Evolutionary conservation across 2,888 invertebrate genomes (phyloP), one percentile per base, ranked within the genome.

Genomic region (Cosmopolites sordidus): DNA sequence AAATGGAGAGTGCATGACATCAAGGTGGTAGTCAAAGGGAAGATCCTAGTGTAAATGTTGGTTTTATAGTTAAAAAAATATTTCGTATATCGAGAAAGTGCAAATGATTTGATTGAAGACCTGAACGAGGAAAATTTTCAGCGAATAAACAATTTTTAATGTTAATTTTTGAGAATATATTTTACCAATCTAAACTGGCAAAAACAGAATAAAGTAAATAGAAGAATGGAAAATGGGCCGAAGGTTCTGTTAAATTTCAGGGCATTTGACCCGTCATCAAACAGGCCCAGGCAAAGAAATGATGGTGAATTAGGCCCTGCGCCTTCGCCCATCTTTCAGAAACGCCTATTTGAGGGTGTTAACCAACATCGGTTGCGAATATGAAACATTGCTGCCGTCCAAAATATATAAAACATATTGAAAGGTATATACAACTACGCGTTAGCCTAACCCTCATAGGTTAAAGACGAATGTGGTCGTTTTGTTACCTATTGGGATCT

Each of bases 361-460:
- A n/a, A n/a, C n/a, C n/a, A n/a, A n/a, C n/a, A 30, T 29, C 27
- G 30, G 15, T 39, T n/a, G n/a, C n/a, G n/a, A n/a, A n/a, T n/a
- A n/a, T n/a, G n/a, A n/a, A n/a, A n/a, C n/a, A n/a, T n/a, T n/a
- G n/a, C n/a, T n/a, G n/a, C n/a, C n/a, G n/a, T n/a, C n/a, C n/a
- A n/a, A n/a, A n/a, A n/a, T n/a, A n/a, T n/a, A n/a, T n/a, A n/a
- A n/a, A n/a, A n/a, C n/a, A n/a, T n/a, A n/a, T n/a, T n/a, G n/a
- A n/a, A n/a, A n/a, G n/a, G n/a, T 27, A 40, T 42, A 48, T 16
- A 16, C 43, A 52, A 53, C 48, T 42, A 44, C 50, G 33, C 43
- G 53, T 54, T 52, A 18, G 49, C 60, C 60, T 58, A 61, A 74
- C 73, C 73, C 73, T 73, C 74, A 73, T 73, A 73, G 73, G 71